These are phyloP conservation scores for Pseudoatta argentina DNA, from an alignment of 1,140 invertebrate genomes.

Conservation along the genomic window DNA sequence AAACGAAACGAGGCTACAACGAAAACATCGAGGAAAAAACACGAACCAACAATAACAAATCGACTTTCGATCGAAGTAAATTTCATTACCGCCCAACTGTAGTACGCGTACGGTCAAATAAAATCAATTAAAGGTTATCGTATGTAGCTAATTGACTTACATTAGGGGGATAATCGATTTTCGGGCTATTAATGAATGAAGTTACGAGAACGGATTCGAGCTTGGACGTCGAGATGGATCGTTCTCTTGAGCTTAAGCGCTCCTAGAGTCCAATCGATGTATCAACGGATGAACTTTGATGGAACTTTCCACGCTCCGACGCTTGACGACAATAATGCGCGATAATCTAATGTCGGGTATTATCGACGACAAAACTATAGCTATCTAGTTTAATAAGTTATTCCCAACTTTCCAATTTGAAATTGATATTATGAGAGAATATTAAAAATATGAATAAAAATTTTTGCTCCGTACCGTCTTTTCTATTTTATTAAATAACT, in stretches of 20 bases:
- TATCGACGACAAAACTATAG: slow-evolving; percentile 26
- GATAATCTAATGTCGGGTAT: slow-evolving; percentile 52
- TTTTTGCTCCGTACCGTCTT: too few species aligned
- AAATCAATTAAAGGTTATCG: slow-evolving; percentile 62
- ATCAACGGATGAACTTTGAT: slow-evolving; percentile 51
- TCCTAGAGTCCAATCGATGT: slow-evolving; percentile 46
- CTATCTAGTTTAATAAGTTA: slow-evolving; percentile 22
- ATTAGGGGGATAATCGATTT: slow-evolving; percentile 63
- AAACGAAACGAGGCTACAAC: not conserved
- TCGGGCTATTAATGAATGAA: slow-evolving; percentile 68
- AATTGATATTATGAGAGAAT: not conserved
- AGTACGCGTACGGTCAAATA: slow-evolving; percentile 6
- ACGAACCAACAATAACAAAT: slow-evolving; percentile 36
- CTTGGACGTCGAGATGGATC: slow-evolving; percentile 44
- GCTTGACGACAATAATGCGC: slow-evolving; percentile 49
- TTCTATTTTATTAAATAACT: not conserved
- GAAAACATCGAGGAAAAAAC: not conserved
- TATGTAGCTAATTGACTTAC: slow-evolving; percentile 56
- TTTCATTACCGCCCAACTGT: slow-evolving; percentile 1
- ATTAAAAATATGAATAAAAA: not conserved
- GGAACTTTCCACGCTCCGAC: slow-evolving; percentile 45
- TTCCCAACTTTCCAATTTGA: slow-evolving; percentile 10
- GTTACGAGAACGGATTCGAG: slow-evolving; percentile 57
- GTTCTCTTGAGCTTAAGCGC: slow-evolving; percentile 51
- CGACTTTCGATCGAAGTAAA: slow-evolving; percentile 23